phyloP scores from a whole-genome alignment of 2,888 invertebrate genomes.

The Parnassius orleans region DNA sequence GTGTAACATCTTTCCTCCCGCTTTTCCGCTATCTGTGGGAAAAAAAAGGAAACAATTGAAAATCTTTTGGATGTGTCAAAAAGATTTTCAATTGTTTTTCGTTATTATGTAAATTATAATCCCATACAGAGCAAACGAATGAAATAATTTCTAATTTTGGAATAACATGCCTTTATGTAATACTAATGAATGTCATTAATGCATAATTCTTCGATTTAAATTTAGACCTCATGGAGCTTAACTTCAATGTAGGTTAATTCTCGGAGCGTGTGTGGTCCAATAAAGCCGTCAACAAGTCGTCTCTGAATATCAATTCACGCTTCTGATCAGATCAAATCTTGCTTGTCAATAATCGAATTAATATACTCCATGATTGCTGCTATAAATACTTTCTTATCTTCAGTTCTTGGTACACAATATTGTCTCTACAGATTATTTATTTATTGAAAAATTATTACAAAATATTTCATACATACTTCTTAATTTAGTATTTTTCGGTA shows the following conservation, averaged over 20 bases:
- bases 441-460: neutral
- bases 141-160: too few species aligned
- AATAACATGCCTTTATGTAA: too few species aligned
- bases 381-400: conserved; percentile 44
- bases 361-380: conserved; percentile 33
- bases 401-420: conserved; percentile 30
- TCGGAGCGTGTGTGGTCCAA: conserved; percentile 52
- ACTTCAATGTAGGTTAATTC: conserved; percentile 16
- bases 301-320: conserved; percentile 56
- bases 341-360: conserved; percentile 49
- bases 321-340: conserved; percentile 41
- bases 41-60: too few species aligned
- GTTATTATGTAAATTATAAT: too few species aligned
- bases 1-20: too few species aligned
- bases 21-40: too few species aligned
- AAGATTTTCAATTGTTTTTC: too few species aligned
- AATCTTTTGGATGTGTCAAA: too few species aligned
- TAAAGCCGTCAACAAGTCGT: conserved; percentile 54
- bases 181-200: too few species aligned
- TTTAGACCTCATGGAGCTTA: neutral
- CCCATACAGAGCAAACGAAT: too few species aligned
- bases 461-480: too few species aligned
- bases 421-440: neutral
- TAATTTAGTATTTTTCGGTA: too few species aligned
- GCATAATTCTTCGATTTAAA: neutral